phyloP scores from a whole-genome alignment of 2,888 invertebrate species.

The Thecocarcelia acutangulata region DNA sequence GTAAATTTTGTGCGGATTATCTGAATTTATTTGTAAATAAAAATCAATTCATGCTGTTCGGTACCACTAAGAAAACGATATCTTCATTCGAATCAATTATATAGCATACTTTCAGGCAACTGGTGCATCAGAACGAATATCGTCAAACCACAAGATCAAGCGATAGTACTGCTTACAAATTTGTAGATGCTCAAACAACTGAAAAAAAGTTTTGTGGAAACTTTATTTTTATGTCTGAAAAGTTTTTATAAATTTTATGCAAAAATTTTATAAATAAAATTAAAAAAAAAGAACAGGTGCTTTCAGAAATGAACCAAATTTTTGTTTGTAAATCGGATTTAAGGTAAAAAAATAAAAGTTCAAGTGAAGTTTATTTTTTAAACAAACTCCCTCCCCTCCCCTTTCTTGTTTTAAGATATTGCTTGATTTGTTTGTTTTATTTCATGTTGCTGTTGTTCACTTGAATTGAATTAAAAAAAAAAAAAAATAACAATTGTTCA shows the following conservation, averaged over 20 bases:
- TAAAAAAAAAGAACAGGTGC: conserved; percentile 38
- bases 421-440: conserved; percentile 59
- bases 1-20: no score
- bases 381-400: not conserved
- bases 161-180: not conserved
- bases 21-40: no score
- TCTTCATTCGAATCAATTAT: no score
- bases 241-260: conserved; percentile 71
- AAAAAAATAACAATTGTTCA: conserved; percentile 62
- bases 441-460: conserved; percentile 58
- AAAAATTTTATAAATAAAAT: conserved; percentile 31
- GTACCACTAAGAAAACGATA: no score
- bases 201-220: no score
- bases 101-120: no score
- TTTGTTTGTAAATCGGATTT: conserved; percentile 56
- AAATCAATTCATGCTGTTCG: no score
- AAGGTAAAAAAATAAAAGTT: conserved; percentile 32
- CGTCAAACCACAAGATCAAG: not conserved
- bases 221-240: conserved; percentile 70
- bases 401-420: not conserved
- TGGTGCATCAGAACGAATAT: no score
- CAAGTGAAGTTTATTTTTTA: conserved; percentile 17
- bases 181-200: not conserved
- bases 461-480: conserved; percentile 40
- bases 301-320: not conserved